phyloP scores from a whole-genome alignment of 2,888 invertebrate species.

The Elegia similella region DNA sequence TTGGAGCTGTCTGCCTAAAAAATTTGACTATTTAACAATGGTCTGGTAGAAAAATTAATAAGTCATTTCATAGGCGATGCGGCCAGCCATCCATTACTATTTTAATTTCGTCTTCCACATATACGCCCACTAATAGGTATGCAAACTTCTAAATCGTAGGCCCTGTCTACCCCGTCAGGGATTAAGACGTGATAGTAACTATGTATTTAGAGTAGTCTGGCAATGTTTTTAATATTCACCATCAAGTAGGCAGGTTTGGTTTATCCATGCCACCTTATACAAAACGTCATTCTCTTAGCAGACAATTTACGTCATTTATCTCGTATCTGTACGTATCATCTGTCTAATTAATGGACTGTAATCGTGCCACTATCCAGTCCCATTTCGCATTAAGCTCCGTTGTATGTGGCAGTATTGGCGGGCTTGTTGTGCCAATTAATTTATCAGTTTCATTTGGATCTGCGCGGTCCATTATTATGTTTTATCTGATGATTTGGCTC shows the following conservation, averaged over 20 bases:
- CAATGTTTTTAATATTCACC: too few species aligned
- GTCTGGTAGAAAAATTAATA: too few species aligned
- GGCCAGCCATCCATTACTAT: too few species aligned
- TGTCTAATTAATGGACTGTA: constrained; percentile 11
- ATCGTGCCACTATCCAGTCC: constrained; percentile 8
- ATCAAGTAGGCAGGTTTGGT: not conserved
- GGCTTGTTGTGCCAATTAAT: constrained; percentile 10
- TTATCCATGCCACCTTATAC: not conserved
- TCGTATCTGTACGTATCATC: constrained; percentile 5
- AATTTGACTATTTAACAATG: too few species aligned
- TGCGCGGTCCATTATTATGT: not conserved
- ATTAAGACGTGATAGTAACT: too few species aligned
- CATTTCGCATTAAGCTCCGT: constrained; percentile 8
- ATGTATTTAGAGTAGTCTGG: too few species aligned
- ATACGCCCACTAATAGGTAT: too few species aligned
- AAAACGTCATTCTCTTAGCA: not conserved
- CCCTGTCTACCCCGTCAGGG: too few species aligned
- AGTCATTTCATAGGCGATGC: too few species aligned
- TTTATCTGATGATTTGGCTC: not conserved
- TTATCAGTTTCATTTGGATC: constrained; percentile 5
- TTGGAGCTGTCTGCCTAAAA: too few species aligned
- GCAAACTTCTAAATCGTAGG: too few species aligned
- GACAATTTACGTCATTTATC: constrained; percentile 34
- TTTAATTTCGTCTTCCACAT: too few species aligned
- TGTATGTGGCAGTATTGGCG: not conserved